Evolutionary conservation across 1,140 invertebrate genomes (phyloP), one percentile per base, ranked within the genome.

Genomic region (Pseudomyrmex cubaensis): DNA sequence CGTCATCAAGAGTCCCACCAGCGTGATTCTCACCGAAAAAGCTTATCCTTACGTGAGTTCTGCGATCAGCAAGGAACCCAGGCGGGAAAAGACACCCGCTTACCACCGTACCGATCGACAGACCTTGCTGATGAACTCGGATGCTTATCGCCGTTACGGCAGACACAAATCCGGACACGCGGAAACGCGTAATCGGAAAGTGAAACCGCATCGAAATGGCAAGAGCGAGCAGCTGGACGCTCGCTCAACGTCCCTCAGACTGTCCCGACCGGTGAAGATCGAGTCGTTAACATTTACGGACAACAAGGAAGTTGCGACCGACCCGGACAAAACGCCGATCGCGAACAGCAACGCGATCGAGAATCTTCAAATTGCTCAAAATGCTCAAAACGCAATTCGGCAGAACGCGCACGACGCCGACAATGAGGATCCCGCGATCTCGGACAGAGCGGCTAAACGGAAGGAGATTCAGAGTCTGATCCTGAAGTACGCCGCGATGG

Each of bases 381-480:
- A 12, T 13, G 50, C 7, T 13, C 50, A 63, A 17, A 57, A n/a
- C 35, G 13, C 20, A 4, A 61, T 17, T 12, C 48, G 0, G 5
- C 15, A 12, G 2, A 82, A 70, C 25, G 0, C 54, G 8, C 25
- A 82, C 13, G 69, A 87, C 44, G 52, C 76, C 74, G 95, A 95
- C 0, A 95, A 95, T 0, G 95, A 95, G 0, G 95, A 96, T 89
- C 94, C 94, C 0, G 94, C 95, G 8, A 93, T 97, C 9, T 94
- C 94, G 75, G 97, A 97, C 78, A 94, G 97, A 22, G 97, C 97
- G 91, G 96, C 96, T 15, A 96, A 96, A 85, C 95, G 97, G 3
- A 97, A 97, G 85, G 97, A 98, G 90, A 97, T 98, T 10, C 96
- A 97, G 91, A 96, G 96, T 83, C 93, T 98, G 9, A 97, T 98